Conservation (phyloP, 2,888 invertebrate genomes). For the Smittia sp. region DNA sequence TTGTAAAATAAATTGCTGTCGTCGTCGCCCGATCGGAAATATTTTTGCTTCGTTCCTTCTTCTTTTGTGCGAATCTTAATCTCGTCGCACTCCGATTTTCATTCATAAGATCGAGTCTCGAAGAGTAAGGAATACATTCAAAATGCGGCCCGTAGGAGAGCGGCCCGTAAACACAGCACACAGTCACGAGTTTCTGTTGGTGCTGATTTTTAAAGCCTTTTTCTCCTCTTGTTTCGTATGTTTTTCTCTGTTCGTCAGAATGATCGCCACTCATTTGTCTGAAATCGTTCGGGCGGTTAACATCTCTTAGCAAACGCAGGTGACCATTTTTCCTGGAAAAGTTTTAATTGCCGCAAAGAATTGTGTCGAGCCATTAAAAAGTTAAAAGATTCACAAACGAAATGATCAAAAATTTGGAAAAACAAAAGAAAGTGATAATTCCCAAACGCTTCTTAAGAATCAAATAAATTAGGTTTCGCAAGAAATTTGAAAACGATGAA, state of each 20-base stretch:
- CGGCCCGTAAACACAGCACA: not conserved
- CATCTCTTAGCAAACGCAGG: not conserved
- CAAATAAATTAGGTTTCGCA: not conserved
- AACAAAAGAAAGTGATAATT: not conserved
- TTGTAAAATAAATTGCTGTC: not conserved
- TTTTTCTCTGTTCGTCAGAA: constrained; percentile 27
- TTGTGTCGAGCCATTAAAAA: not conserved
- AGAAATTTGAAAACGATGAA: not conserved
- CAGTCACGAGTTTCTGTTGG: not conserved
- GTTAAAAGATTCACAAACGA: no score
- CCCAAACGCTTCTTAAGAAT: no score
- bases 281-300: constrained; percentile 34
- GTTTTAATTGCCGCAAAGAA: not conserved
- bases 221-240: not conserved
- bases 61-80: constrained; percentile 1
- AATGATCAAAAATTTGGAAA: no score
- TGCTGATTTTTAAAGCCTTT: constrained; percentile 20
- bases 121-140: not conserved
- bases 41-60: not conserved
- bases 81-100: constrained; percentile 1
- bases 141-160: constrained; percentile 5
- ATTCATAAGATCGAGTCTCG: constrained; percentile 1
- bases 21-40: not conserved
- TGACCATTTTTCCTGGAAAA: not conserved
- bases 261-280: constrained; percentile 32